These are phyloP conservation scores for Thereva nobilitata DNA, from an alignment of 2,888 invertebrate species.

Conservation along the genomic window DNA sequence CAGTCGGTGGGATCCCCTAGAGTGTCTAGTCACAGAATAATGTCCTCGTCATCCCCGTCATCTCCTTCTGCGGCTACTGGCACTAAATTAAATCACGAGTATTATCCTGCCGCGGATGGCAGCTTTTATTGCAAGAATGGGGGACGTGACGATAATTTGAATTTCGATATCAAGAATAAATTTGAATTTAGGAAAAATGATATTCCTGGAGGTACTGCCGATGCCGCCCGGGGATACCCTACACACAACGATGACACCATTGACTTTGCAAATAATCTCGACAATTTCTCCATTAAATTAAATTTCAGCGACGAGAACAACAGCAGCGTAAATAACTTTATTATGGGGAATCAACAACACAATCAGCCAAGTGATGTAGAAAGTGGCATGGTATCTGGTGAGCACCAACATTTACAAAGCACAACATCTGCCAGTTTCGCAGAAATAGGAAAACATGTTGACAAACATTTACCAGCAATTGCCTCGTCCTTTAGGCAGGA, in stretches of 20 bases:
- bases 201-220: background rate
- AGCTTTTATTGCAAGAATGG: slow-evolving; percentile 7
- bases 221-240: background rate
- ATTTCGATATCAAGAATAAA: slow-evolving; percentile 32
- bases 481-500: slow-evolving; percentile 3
- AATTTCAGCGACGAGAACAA: slow-evolving; percentile 22
- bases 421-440: slow-evolving; percentile 22
- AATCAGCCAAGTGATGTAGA: background rate
- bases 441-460: slow-evolving; percentile 33
- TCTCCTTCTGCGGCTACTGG: slow-evolving; percentile 16
- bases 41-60: background rate
- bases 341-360: slow-evolving; percentile 21
- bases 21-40: slow-evolving; percentile 25
- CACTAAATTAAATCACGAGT: slow-evolving; percentile 16
- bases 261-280: slow-evolving; percentile 14
- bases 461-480: slow-evolving; percentile 34
- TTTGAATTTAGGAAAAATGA: slow-evolving; percentile 21
- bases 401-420: slow-evolving; percentile 8
- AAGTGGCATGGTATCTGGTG: background rate
- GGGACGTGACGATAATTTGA: slow-evolving; percentile 29
- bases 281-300: slow-evolving; percentile 25
- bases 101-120: background rate
- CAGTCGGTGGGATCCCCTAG: slow-evolving; percentile 8
- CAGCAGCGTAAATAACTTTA: slow-evolving; percentile 15
- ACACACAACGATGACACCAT: slow-evolving; percentile 24